A percentile compares a stretch with the other conserved stretches of the same genome.
Conservation (phyloP, 2,797 vertebrate genomes). For the Paramormyrops hopkinsi region DNA sequence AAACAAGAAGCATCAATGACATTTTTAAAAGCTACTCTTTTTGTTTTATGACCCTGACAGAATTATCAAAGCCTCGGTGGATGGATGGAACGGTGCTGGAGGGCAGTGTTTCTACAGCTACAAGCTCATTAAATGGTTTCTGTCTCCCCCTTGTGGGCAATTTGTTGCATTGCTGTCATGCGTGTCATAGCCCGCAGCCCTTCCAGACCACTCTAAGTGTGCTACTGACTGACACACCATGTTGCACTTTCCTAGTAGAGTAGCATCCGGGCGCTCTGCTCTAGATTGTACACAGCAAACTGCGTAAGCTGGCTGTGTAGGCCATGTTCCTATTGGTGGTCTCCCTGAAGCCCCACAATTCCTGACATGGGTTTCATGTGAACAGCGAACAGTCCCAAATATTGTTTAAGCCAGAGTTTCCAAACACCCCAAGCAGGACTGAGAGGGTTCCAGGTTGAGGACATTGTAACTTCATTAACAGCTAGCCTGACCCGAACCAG, state of each 20-base stretch:
- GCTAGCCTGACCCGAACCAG: neutral
- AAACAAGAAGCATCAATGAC: slow-evolving; percentile 20
- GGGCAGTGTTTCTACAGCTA: neutral
- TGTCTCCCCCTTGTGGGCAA: slow-evolving; percentile 13
- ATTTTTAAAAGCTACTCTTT: slow-evolving; percentile 25
- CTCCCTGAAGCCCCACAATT: neutral
- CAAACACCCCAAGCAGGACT: neutral
- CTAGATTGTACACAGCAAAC: neutral
- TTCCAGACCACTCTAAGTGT: neutral
- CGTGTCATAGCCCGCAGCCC: neutral
- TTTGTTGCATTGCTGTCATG: neutral
- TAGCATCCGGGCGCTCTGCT: neutral
- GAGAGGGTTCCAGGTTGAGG: neutral
- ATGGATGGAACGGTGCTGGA: neutral
- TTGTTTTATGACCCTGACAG: neutral
- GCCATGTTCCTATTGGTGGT: neutral
- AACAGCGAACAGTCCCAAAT: neutral
- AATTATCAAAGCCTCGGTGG: neutral
- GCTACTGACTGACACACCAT: neutral
- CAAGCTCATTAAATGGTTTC: neutral
- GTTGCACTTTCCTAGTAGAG: neutral
- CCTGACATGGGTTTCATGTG: neutral
- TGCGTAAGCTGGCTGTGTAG: neutral
- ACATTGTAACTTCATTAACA: neutral
- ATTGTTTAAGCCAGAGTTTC: neutral